Evolutionary conservation across 2,113 vertebrate genomes (phyloP), one percentile per base, ranked within the genome.

Genomic region (Halichoeres trimaculatus): DNA sequence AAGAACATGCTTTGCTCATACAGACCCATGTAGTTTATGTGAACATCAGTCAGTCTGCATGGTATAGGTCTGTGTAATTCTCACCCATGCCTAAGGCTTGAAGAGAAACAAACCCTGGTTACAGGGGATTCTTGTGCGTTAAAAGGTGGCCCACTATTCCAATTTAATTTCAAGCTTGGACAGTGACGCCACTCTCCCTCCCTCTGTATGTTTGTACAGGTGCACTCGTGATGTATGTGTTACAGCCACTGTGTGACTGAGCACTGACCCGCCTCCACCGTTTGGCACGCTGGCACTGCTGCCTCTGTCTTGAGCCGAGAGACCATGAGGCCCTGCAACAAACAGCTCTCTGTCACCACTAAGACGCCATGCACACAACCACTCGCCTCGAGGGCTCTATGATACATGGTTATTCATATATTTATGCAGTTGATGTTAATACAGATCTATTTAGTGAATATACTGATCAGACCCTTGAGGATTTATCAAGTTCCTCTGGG

Each of bases 121-220:
- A 50, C 40, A 53, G 24, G 65, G 63, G 2, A 24, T 51, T 73
- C 68, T 51, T 43, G 68, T 52, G 70, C 59, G 5, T 20, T 45
- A 55, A 74, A 80, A 75, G 48, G 50, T 57, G 58, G n/a, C 36
- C 55, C 19, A 68, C 19, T 59, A 54, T 72, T 70, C 40, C 10
- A 68, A 64, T 74, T 70, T 34, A 72, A 70, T 55, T 74, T 61
- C 45, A 64, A 45, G 70, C 73, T 70, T 63, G 60, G 64, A 72
- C 22, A 60, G 76, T 79, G 71, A 80, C 76, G 66, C 74, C 57
- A 75, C 61, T 66, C 50, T 45, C 34, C 26, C 74, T 80, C 61
- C 62, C 43, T 50, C 70, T 57, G 71, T 84, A 48, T 93, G 90
- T 94, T 93, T 94, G 83, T 89, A 90, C 93, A 94, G 93, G 93